Base-by-base conservation (phyloP, 2,888 invertebrate genomes). In the Patella pellucida region DNA sequence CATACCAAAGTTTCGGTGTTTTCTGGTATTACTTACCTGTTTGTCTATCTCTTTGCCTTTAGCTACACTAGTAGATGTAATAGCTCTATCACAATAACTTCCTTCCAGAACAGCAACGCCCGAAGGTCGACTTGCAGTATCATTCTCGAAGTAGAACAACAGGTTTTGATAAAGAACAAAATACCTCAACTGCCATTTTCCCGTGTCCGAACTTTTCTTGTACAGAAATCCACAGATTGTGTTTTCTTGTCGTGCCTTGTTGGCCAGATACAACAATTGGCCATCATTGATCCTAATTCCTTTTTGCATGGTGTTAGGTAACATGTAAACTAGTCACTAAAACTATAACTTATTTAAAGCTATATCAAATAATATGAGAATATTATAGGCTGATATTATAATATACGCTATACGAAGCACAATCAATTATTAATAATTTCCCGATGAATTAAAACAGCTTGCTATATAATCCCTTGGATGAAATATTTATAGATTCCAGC, bases 111-210 rank as follows among this genome's bases (percentile, higher is more conserved):
- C 92, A 31, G 97, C 93, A 23, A 96, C 94, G 0, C 97, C 97
- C 0, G 95, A 95, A 0, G 96, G 96, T 52, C 95, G 92, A 27
- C 93, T 93, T 85, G 94, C 94, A 87, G 94, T 93, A 88, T 97
- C 96, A 73, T 94, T 95, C 89, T 97, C 97, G 91, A 96, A 97
- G 92, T 97, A 97, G 92, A 97, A 97, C 84, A 97, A 92, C 86
- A 97, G 92, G 92, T 97, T 97, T 95, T 97, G 93, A 56, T 93
- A 94, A 79, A 92, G 88, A 74, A 91, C 88, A 85, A 92, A 92
- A 88, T 90, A 92, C 23, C 92, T 83, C 68, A 90, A 88, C 90
- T 96, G 96, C 97, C 97, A 97, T 91, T 96, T 96, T 82, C 94
- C 94, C 86, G 94, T 95, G 89, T 96, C 96, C 0, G 95, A 94